These are phyloP conservation scores for Agrotis clavis DNA, from an alignment of 2,888 invertebrate species.

Conservation along the genomic window DNA sequence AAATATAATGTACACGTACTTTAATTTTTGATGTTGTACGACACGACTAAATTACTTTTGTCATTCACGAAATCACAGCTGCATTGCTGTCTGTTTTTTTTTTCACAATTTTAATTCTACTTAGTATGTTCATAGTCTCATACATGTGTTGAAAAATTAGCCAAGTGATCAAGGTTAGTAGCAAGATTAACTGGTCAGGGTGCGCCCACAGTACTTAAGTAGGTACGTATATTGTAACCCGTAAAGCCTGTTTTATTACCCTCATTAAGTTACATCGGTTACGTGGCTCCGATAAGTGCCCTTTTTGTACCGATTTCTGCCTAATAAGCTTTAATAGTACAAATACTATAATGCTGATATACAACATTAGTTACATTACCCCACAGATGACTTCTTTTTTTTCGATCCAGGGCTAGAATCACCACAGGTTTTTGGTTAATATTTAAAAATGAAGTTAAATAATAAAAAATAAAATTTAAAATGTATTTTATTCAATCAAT, in stretches of 20 bases:
- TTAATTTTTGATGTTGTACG: too few relatives aligned
- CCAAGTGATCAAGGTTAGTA: background rate
- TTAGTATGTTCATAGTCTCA: background rate
- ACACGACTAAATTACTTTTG: background rate
- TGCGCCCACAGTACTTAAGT: slow-evolving; percentile 13
- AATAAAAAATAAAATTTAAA: too few relatives aligned
- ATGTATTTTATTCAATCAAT: too few relatives aligned
- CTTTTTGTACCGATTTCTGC: slow-evolving; percentile 11
- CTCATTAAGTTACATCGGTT: slow-evolving; percentile 13
- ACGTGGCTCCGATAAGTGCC: background rate
- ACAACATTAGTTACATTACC: too few relatives aligned
- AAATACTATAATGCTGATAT: too few relatives aligned
- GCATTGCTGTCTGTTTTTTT: background rate
- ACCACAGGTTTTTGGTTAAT: too few relatives aligned
- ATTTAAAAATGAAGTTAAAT: too few relatives aligned
- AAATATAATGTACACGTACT: too few relatives aligned
- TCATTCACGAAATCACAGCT: background rate
- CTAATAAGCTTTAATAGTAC: background rate
- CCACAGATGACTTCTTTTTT: too few relatives aligned
- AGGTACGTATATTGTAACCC: slow-evolving; percentile 8
- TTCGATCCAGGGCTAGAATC: too few relatives aligned
- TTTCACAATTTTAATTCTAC: background rate
- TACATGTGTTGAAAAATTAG: background rate
- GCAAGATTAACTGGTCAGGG: background rate
- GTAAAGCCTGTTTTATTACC: slow-evolving; percentile 10